phyloP scores from a whole-genome alignment of 2,888 invertebrate species.

The Chrysodeixis includens region DNA sequence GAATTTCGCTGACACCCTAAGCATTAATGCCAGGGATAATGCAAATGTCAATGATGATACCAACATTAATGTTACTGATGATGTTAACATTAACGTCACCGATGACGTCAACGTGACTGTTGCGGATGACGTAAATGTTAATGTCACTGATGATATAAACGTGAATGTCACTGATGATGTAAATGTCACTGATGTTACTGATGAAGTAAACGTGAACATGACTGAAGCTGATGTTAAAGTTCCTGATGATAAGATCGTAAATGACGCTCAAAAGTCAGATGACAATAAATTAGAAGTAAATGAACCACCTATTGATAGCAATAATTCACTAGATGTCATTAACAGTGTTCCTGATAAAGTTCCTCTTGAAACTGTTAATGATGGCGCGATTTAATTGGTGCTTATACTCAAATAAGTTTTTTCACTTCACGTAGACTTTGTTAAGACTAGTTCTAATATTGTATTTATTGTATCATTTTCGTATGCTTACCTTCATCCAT shows the following conservation, averaged over 20 bases:
- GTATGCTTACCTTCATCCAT: constrained; percentile 19
- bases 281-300: constrained; percentile 9
- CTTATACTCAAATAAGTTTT: constrained; percentile 19
- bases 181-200: not conserved
- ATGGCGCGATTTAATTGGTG: constrained; percentile 24
- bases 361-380: constrained; percentile 24
- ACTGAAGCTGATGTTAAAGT: too few relatives aligned
- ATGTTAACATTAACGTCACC: not conserved
- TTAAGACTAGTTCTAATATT: constrained; percentile 15
- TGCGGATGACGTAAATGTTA: not conserved
- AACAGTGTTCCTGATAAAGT: constrained; percentile 35
- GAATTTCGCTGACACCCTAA: not conserved
- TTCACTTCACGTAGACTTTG: constrained; percentile 23
- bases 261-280: too few relatives aligned
- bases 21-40: not conserved
- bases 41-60: not conserved
- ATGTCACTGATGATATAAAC: not conserved
- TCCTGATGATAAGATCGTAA: too few relatives aligned
- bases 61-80: not conserved
- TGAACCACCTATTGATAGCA: constrained; percentile 17
- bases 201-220: not conserved
- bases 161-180: not conserved
- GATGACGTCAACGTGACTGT: not conserved
- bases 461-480: constrained; percentile 37
- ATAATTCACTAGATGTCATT: constrained; percentile 16